Evolutionary conservation across 2,888 invertebrate species (phyloP), one percentile per base, ranked within the genome.

Genomic region (Gerosis bhagava): DNA sequence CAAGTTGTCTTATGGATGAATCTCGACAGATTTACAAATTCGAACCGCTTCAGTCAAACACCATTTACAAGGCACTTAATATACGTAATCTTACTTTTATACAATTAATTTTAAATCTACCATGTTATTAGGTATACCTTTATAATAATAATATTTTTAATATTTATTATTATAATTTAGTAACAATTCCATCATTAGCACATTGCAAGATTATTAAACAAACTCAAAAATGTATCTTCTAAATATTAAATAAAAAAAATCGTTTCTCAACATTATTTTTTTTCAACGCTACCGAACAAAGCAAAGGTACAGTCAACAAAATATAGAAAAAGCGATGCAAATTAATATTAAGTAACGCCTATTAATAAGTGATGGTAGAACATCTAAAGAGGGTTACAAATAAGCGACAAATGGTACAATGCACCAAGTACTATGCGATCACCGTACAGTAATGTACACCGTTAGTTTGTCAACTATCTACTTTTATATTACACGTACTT

Each of bases 401-500:
- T 60, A 63, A 58, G 46, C 46, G 83, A 83, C 83, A 84, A 83
- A 81, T 69, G 69, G 59, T 66, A 77, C 79, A 79, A 83, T 83
- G 86, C 83, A 86, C 83, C 59, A 82, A 74, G 65, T 86, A 86
- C 87, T 86, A 80, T 86, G 83, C 86, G 84, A 73, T 60, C 54
- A 68, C 62, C 87, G 86, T 83, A 86, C 77, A 87, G 86, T 86
- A 84, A 73, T 64, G 87, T 86, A 83, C 87, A 83, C 63, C 70
- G 77, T 70, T 67, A 62, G 64, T 77, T 83, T 83, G 83, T 76
- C 82, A 69, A 62, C 46, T 59, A 73, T 75, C 77, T 5, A 3
- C 3, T 19, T 19, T 5, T 78, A 78, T 73, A 59, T 70, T 81
- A 82, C 80, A 86, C 67, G 70, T 86, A 83, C 80, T 70, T 56